phyloP scores from a whole-genome alignment of 2,888 invertebrate genomes.

The Pollenia amentaria region DNA sequence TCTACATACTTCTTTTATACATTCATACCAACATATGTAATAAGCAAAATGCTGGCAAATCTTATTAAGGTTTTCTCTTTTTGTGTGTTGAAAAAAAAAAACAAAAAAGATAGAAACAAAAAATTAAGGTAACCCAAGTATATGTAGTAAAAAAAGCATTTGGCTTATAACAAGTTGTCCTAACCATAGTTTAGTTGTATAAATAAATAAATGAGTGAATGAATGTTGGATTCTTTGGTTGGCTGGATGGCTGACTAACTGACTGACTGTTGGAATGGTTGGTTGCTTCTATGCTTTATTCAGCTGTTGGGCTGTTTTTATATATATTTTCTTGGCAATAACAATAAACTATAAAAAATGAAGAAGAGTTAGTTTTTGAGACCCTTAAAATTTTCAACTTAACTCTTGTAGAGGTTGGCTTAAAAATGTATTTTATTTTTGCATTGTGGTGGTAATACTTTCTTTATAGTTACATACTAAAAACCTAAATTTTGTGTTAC shows the following conservation, averaged over 20 bases:
- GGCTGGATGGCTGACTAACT: conserved; percentile 44
- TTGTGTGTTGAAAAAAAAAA: conserved; percentile 4
- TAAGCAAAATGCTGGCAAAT: conserved; percentile 48
- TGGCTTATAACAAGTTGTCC: conserved; percentile 45
- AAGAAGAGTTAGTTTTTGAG: conserved; percentile 41
- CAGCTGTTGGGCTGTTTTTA: conserved; percentile 49
- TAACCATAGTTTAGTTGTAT: conserved; percentile 41
- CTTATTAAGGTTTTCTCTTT: conserved; percentile 57
- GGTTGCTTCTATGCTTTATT: conserved; percentile 44
- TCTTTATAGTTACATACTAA: not conserved
- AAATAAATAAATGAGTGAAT: conserved; percentile 27
- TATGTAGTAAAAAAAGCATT: conserved; percentile 25
- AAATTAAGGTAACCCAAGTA: conserved; percentile 38
- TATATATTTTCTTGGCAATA: conserved; percentile 50
- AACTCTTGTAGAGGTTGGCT: conserved; percentile 61
- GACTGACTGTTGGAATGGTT: conserved; percentile 36
- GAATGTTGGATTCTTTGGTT: conserved; percentile 43
- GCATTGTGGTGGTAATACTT: conserved; percentile 20
- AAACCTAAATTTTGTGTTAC: conserved; percentile 11
- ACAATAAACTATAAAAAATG: conserved; percentile 61
- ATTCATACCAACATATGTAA: not conserved
- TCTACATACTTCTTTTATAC: not conserved
- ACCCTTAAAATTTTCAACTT: conserved; percentile 57
- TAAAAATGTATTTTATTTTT: conserved; percentile 12
- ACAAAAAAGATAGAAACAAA: conserved; percentile 47